Conservation (phyloP, 2,888 invertebrate genomes). For the Tinea semifulvella region DNA sequence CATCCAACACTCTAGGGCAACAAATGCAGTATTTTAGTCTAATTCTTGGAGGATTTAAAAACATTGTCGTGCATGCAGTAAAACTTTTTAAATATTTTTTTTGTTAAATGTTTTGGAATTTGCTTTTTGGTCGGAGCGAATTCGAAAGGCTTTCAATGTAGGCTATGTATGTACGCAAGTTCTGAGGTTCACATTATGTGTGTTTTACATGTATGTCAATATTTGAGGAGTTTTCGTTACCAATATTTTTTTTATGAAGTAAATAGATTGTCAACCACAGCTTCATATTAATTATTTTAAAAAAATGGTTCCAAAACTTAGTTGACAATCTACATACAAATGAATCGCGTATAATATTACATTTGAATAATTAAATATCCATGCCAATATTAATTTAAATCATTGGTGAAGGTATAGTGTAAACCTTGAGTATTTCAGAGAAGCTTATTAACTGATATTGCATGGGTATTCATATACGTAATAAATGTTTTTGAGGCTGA, state of each 20-base stretch:
- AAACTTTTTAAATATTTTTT: conserved; percentile 30
- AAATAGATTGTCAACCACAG: background rate
- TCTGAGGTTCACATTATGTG: conserved; percentile 17
- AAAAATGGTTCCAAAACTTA: background rate
- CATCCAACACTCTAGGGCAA: conserved; percentile 2
- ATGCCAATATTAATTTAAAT: conserved; percentile 53
- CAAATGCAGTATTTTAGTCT: background rate
- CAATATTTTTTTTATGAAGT: background rate
- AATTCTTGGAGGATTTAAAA: conserved; percentile 46
- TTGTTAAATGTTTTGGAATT: conserved; percentile 36
- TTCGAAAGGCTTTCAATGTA: conserved; percentile 54
- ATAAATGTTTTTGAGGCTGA: conserved; percentile 10
- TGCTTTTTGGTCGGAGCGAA: conserved; percentile 35
- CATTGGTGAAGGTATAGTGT: conserved; percentile 44
- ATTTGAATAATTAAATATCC: conserved; percentile 42
- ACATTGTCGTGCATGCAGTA: conserved; percentile 60
- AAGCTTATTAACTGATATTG: conserved; percentile 54
- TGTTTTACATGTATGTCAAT: background rate
- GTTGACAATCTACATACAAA: background rate
- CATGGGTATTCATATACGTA: conserved; percentile 39
- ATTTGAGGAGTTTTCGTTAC: background rate
- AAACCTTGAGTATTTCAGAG: conserved; percentile 23
- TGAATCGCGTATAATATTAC: conserved; percentile 29
- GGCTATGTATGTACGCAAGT: conserved; percentile 37
- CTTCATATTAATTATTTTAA: background rate